Percentiles rank a stretch among this genome's conserved stretches.
These are phyloP conservation scores for Oreochromis aureus DNA, from an alignment of 2,113 vertebrate genomes.

Conservation along the genomic window DNA sequence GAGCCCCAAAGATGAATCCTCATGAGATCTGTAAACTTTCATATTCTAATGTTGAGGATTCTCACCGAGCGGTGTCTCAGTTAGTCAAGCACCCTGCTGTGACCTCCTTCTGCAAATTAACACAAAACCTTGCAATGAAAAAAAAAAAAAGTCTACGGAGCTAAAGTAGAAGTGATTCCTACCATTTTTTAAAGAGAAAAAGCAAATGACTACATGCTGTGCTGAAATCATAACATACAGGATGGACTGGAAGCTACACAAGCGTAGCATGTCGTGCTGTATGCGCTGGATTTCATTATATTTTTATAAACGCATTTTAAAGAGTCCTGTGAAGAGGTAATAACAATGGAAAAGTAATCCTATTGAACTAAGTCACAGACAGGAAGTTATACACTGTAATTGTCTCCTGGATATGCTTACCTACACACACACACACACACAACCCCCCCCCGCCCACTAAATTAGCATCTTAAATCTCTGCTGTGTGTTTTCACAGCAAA, in stretches of 20 bases:
- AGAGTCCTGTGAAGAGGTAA: conserved; percentile 4
- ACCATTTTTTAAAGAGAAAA: neutral
- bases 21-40: conserved; percentile 61
- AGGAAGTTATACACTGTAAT: conserved; percentile 42
- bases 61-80: conserved; percentile 22
- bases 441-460: neutral
- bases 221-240: conserved; percentile 3
- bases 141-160: neutral
- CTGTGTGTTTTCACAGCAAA: conserved; percentile 17
- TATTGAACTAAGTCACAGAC: conserved; percentile 26
- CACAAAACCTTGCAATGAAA: conserved; percentile 13
- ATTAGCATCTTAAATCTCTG: conserved; percentile 28
- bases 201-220: neutral
- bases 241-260: neutral
- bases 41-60: conserved; percentile 61
- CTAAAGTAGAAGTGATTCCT: conserved; percentile 3
- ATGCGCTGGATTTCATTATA: neutral
- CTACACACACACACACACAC: neutral
- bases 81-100: conserved; percentile 56
- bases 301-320: conserved; percentile 8
- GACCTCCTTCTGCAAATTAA: conserved; percentile 67
- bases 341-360: conserved; percentile 34
- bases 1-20: conserved; percentile 57
- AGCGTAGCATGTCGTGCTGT: neutral
- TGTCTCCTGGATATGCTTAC: conserved; percentile 23